Evolutionary conservation across 2,797 vertebrate genomes (phyloP).

Genomic region (Nasua narica): DNA sequence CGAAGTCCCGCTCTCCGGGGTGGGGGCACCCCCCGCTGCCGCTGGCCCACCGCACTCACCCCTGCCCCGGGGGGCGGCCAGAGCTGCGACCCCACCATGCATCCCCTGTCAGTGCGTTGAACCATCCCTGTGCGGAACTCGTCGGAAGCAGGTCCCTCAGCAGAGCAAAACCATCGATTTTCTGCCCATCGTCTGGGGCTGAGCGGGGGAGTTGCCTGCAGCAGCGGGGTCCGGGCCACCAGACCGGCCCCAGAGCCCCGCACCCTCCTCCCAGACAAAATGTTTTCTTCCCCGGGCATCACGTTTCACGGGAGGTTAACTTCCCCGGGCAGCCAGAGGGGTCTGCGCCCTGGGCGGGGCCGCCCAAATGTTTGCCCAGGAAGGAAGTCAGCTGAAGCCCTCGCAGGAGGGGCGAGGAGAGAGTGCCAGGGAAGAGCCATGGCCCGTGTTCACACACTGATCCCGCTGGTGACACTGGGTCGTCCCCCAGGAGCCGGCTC

Average conservation of each 20-base stretch:
- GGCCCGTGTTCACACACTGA: neutral
- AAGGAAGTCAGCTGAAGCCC: neutral
- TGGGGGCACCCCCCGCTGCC: neutral
- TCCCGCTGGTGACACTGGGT: too few species aligned
- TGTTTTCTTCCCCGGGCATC: slow-evolving; percentile 43
- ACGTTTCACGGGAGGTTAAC: slow-evolving; percentile 19
- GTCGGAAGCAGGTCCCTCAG: slow-evolving; percentile 37
- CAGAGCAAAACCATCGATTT: slow-evolving; percentile 64
- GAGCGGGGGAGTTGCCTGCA: slow-evolving; percentile 41
- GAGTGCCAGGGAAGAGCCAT: neutral
- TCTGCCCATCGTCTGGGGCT: neutral
- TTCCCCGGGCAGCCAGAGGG: neutral
- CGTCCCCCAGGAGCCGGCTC: neutral
- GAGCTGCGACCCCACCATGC: slow-evolving; percentile 32
- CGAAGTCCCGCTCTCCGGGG: neutral
- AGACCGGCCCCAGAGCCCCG: slow-evolving; percentile 58
- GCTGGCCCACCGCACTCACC: neutral
- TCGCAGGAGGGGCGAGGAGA: neutral
- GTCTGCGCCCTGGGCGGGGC: neutral
- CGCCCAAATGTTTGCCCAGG: slow-evolving; percentile 35
- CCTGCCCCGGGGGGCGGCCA: too few species aligned
- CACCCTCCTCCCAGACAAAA: slow-evolving; percentile 50
- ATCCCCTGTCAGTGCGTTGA: slow-evolving; percentile 62
- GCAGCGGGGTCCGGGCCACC: slow-evolving; percentile 64
- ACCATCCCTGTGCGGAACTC: neutral